These are phyloP conservation scores for Myotis davidii DNA, from an alignment of 2,113 vertebrate genomes.

Conservation along the genomic window DNA sequence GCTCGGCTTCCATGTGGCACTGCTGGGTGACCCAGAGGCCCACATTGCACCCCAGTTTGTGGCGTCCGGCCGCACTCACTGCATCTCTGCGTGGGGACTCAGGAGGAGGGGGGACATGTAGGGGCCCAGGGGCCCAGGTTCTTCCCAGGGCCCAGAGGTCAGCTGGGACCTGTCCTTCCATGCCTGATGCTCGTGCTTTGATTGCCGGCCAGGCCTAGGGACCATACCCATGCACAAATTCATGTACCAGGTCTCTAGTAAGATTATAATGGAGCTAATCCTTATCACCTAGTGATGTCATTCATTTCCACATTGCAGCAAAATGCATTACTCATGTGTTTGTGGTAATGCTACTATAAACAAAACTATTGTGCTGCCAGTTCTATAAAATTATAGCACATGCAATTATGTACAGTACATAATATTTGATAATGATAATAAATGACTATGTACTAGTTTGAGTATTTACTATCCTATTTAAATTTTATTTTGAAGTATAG, in stretches of 20 bases:
- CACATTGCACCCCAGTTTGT: no score
- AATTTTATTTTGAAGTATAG: not conserved
- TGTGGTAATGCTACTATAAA: not conserved
- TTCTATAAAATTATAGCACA: not conserved
- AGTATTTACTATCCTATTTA: not conserved
- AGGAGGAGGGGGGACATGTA: no score
- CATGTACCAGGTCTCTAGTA: not conserved
- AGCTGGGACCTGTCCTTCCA: no score
- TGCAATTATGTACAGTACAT: not conserved
- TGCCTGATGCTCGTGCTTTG: no score
- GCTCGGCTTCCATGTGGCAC: no score
- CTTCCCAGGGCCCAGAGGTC: no score
- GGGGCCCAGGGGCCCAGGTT: no score
- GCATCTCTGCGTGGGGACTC: no score
- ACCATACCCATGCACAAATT: no score
- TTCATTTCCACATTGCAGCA: not conserved
- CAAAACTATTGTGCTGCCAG: not conserved
- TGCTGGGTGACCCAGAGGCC: no score
- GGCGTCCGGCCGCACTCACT: no score
- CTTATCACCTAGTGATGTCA: not conserved
- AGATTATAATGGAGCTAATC: not conserved
- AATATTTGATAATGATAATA: not conserved
- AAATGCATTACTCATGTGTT: not conserved
- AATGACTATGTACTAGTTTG: not conserved
- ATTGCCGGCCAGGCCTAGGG: no score